phyloP scores from a whole-genome alignment of 2,888 invertebrate species.

The Thymelicus acteon region DNA sequence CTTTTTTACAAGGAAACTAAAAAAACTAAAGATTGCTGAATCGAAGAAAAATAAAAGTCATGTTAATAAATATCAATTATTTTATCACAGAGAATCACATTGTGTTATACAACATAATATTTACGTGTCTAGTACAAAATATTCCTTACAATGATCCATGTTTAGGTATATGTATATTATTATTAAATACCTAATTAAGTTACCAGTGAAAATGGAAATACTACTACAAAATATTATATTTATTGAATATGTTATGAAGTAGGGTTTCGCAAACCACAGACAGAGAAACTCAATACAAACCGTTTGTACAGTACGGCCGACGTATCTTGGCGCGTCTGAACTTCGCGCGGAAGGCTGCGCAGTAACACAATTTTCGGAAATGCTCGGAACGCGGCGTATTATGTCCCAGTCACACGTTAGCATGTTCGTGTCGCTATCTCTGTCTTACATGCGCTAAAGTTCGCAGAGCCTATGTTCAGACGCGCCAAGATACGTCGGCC shows the following conservation, averaged over 20 bases:
- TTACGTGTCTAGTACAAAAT: constrained; percentile 83
- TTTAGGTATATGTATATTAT: constrained; percentile 56
- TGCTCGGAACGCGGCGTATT: no score
- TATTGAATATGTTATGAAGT: constrained; percentile 25
- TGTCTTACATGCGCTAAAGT: no score
- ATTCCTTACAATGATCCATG: constrained; percentile 69
- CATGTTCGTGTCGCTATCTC: no score
- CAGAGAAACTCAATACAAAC: neutral
- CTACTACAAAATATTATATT: constrained; percentile 65
- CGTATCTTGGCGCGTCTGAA: no score
- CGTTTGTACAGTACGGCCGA: no score
- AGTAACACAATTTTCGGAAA: no score
- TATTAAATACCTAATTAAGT: constrained; percentile 58
- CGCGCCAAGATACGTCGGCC: no score
- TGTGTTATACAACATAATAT: constrained; percentile 80
- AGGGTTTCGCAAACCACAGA: constrained; percentile 6
- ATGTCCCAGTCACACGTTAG: no score
- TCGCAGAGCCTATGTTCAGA: no score
- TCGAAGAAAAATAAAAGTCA: constrained; percentile 57
- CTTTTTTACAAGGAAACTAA: no score
- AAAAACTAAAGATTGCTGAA: neutral
- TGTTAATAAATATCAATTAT: constrained; percentile 81
- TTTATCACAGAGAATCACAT: constrained; percentile 85
- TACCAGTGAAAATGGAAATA: constrained; percentile 60
- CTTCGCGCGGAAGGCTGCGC: no score